A percentile compares a stretch with the other conserved stretches of the same genome.
Evolutionary conservation across 2,113 vertebrate species (phyloP).

Genomic region (Oenanthe melanoleuca): DNA sequence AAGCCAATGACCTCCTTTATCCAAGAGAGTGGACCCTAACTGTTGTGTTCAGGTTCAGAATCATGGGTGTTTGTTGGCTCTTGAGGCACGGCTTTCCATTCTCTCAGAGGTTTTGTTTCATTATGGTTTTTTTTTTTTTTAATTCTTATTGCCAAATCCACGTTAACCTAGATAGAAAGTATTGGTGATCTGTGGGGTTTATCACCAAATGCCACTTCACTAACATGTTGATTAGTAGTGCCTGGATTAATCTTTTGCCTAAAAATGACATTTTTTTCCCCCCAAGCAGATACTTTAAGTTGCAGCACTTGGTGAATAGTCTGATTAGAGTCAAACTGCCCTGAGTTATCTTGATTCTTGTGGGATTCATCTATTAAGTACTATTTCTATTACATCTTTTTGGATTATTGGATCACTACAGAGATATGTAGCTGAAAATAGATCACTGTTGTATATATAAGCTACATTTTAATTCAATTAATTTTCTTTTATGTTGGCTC

Average conservation of each 20-base stretch:
- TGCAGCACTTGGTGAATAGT: neutral
- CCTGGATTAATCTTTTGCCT: neutral
- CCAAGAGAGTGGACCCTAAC: neutral
- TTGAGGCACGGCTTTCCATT: neutral
- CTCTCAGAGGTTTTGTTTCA: neutral
- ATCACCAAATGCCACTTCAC: neutral
- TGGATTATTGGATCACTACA: constrained; percentile 6
- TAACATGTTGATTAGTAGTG: neutral
- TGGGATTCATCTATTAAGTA: constrained; percentile 3
- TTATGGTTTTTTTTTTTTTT: neutral
- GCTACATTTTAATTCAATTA: neutral
- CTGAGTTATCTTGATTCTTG: constrained; percentile 15
- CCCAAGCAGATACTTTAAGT: neutral
- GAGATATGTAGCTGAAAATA: constrained; percentile 38
- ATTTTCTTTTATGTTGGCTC: neutral
- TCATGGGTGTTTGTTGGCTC: neutral
- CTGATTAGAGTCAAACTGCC: neutral
- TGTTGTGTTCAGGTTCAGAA: neutral
- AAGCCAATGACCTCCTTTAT: neutral
- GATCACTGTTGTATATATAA: neutral
- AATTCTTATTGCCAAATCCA: neutral
- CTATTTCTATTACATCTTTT: neutral
- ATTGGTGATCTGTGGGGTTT: neutral
- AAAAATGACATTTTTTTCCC: neutral
- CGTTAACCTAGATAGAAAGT: neutral